These are phyloP conservation scores for Eustalomyia histrio DNA, from an alignment of 2,888 invertebrate genomes.

Conservation along the genomic window DNA sequence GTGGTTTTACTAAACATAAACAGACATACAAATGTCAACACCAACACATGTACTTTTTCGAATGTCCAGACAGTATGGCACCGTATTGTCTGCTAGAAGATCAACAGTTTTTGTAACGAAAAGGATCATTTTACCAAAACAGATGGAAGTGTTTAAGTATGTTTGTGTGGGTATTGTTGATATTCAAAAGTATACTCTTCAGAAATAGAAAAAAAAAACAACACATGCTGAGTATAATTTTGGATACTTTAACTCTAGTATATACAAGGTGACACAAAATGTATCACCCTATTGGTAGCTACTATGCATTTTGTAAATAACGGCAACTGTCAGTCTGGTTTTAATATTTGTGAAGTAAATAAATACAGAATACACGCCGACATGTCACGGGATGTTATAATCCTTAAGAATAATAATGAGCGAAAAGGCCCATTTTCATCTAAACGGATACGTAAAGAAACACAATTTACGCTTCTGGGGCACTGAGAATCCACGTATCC, in stretches of 20 bases:
- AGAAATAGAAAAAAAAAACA: background rate
- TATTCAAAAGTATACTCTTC: background rate
- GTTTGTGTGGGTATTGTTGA: background rate
- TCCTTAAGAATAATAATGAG: no score
- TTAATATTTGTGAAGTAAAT: no score
- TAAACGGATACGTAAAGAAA: no score
- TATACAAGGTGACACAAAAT: no score
- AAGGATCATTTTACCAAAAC: constrained; percentile 70
- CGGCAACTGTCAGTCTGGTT: no score
- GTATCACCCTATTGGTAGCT: no score
- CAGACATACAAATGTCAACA: background rate
- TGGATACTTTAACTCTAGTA: constrained; percentile 41
- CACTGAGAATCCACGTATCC: no score
- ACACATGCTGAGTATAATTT: constrained; percentile 44
- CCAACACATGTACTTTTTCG: constrained; percentile 8
- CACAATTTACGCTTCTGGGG: no score
- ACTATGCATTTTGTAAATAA: no score
- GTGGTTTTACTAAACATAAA: constrained; percentile 14
- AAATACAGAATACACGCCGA: no score
- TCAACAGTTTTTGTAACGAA: constrained; percentile 21
- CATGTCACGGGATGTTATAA: no score
- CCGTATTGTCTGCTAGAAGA: constrained; percentile 57
- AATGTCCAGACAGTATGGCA: constrained; percentile 67
- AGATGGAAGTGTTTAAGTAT: constrained; percentile 23
- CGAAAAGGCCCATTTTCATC: no score